Base-by-base conservation (phyloP, 2,113 vertebrate species). In the Eulacestoma nigropectus region DNA sequence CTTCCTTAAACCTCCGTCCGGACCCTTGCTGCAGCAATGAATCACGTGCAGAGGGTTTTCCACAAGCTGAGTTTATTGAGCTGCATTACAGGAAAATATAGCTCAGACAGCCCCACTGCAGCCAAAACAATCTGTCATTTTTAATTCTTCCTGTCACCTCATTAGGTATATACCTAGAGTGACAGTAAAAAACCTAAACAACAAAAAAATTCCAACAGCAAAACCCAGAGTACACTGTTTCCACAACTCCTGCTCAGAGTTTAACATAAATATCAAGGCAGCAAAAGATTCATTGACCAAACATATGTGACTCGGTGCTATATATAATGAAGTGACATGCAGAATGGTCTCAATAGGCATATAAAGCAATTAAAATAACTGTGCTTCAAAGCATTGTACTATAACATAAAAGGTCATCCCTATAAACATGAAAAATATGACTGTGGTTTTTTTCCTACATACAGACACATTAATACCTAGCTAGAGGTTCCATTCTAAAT, bases 81-180 rank as follows among this genome's bases (percentile, higher is more conserved):
- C 93, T 90, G 84, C 96, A 42, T 97, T 95, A 89, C 37, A 93
- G 86, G 77, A 96, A 96, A 95, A 95, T 97, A 75, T 50, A 96
- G 91, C 91, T 97, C 97, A 96, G 95, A 92, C 95, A 96, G 89
- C 81, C 87, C 84, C 77, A 39, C 65, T 89, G 96, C 96, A 97
- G 97, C 88, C 92, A 95, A 92, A 97, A 96, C 94, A 92, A 94
- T 98, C 94, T 97, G 97, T 98, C 98, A 97, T 97, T 98, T 98
- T 98, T 98, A 98, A 98, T 98, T 96, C 95, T 97, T 97, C 91
- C 97, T 97, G 97, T 98, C 97, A 97, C 92, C 94, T 98, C 97
- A 96, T 97, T 98, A 97, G 96, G 94, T 95, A 88, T 95, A 92
- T 20, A 69, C 94, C 90, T 84, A 79, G 30, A 33, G 82, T 90